Evolutionary conservation across 2,797 vertebrate genomes (phyloP), one percentile per base, ranked within the genome.

Genomic region (Tapirus indicus): DNA sequence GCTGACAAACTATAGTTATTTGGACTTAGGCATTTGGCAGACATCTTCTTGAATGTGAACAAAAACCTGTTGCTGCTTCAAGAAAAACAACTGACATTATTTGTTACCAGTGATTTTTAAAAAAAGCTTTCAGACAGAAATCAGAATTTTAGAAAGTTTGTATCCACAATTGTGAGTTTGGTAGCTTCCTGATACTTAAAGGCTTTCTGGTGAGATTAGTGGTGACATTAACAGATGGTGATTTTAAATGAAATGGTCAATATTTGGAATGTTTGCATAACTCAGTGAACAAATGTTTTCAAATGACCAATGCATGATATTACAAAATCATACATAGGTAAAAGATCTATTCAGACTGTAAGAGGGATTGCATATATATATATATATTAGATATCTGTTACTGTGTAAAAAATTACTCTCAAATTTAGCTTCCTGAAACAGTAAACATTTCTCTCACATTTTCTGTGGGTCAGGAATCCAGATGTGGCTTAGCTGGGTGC

Each of bases 231-330:
- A 88, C 68, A 71, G 44, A n/a, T 75, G 32, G 35, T 85, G 17
- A 72, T 75, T 88, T 66, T 54, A 83, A 82, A 90, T 87, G 54
- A 89, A 88, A 68, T n/a, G 47, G 20, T 88, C 11, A 41, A 1
- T 77, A 85, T 89, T 92, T 91, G 41, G 21, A 85, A 74, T 86
- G 21, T 85, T 92, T 94, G 13, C 18, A 69, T 89, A 80, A 94
- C 25, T 94, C 49, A 80, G 41, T 60, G 35, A 92, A 80, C 72
- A 92, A 47, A 25, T 74, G 64, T 85, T 94, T 84, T 88, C 32
- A 87, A 44, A 35, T 64, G 54, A 86, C 52, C 52, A 92, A 2
- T 92, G 54, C 9, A 35, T 10, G 9, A 47, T 79, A 47, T 52
- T 86, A 71, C 32, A 86, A 56, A 94, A 86, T 71, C 60, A 9